Percentiles rank a stretch among this genome's conserved stretches.
Evolutionary conservation across 2,888 invertebrate species (phyloP).

Genomic region (Automeris io): DNA sequence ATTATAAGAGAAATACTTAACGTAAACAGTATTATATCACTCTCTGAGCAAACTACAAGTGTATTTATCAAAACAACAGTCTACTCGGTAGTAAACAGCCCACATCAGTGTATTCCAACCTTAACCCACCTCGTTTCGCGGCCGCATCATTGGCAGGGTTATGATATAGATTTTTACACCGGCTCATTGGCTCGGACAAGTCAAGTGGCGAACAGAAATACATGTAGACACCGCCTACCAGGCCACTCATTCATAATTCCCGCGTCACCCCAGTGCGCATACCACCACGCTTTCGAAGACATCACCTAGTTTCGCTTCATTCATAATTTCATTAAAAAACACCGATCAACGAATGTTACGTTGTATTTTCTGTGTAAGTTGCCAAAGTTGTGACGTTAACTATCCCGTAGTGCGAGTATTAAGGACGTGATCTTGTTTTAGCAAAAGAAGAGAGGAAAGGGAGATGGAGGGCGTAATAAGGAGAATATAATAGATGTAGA

Average conservation of each 20-base stretch:
- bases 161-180: slow-evolving; percentile 62
- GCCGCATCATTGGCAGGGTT: slow-evolving; percentile 57
- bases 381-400: neutral
- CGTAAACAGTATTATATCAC: no score
- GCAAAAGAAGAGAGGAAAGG: slow-evolving; percentile 60
- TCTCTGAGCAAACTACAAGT: no score
- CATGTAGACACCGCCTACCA: slow-evolving; percentile 58
- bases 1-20: no score
- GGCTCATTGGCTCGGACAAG: slow-evolving; percentile 53
- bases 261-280: slow-evolving; percentile 45
- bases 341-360: slow-evolving; percentile 38
- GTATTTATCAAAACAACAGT: no score
- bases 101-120: slow-evolving; percentile 19
- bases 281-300: slow-evolving; percentile 25
- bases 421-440: slow-evolving; percentile 22
- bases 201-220: slow-evolving; percentile 70
- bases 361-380: slow-evolving; percentile 50
- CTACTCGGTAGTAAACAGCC: neutral
- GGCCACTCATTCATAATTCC: slow-evolving; percentile 55
- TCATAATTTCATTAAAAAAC: slow-evolving; percentile 35
- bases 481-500: slow-evolving; percentile 51
- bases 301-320: slow-evolving; percentile 22
- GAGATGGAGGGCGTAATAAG: slow-evolving; percentile 48
- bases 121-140: slow-evolving; percentile 48
- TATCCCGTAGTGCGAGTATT: no score